A percentile compares a stretch with the other conserved stretches of the same genome.
phyloP scores from a whole-genome alignment of 1,140 invertebrate genomes.

The Carposina sasakii region DNA sequence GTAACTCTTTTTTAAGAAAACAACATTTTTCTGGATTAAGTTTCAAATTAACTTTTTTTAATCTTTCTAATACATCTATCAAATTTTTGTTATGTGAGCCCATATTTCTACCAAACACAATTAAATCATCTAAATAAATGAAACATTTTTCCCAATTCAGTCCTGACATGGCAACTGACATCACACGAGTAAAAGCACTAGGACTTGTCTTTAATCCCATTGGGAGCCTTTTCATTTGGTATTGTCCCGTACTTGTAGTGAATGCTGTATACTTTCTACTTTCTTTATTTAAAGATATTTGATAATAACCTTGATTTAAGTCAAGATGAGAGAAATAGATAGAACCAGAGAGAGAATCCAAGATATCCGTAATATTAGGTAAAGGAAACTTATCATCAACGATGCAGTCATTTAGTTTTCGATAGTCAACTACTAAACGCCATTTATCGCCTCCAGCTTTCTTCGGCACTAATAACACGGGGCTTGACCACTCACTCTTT shows the following conservation, averaged over 20 bases:
- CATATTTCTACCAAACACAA: background rate
- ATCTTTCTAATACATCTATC: background rate
- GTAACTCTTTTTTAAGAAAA: background rate
- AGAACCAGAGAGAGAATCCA: constrained; percentile 33
- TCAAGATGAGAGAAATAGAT: constrained; percentile 70
- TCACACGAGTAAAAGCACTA: background rate
- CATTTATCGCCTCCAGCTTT: background rate
- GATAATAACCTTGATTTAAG: constrained; percentile 68
- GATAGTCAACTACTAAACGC: background rate
- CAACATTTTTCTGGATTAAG: background rate
- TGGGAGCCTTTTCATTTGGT: background rate
- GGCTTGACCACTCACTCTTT: background rate
- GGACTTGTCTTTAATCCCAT: background rate
- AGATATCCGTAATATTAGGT: background rate
- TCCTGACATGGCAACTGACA: constrained; percentile 7
- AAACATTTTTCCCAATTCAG: constrained; percentile 2
- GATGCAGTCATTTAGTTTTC: background rate
- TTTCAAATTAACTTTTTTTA: background rate
- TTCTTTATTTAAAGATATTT: constrained; percentile 59
- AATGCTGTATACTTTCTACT: constrained; percentile 7
- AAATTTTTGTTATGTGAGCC: background rate
- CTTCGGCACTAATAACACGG: background rate
- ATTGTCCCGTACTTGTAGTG: constrained; percentile 1
- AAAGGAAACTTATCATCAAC: background rate
- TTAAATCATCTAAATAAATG: background rate